These are phyloP conservation scores for Suncus etruscus DNA, from an alignment of 2,113 vertebrate species.

Conservation along the genomic window DNA sequence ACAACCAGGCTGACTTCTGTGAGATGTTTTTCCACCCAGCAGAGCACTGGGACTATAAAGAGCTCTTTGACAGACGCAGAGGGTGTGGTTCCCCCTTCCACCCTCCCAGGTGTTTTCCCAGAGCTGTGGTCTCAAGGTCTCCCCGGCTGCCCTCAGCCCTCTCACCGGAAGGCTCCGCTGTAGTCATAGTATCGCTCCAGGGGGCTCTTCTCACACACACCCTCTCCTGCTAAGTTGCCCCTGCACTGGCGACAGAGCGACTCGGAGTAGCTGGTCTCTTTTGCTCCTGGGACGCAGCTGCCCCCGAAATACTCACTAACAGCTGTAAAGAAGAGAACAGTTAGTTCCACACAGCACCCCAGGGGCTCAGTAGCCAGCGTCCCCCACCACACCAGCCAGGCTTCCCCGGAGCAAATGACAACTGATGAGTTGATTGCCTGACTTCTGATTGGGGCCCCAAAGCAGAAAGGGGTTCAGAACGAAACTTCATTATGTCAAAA, in stretches of 20 bases:
- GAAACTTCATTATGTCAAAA: not conserved
- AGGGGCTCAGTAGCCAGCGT: no score
- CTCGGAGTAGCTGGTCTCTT: constrained; percentile 74
- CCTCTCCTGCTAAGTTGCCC: constrained; percentile 85
- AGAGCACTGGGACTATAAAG: not conserved
- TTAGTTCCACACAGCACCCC: not conserved
- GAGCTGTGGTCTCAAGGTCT: no score
- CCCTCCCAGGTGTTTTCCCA: no score
- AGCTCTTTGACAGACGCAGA: no score
- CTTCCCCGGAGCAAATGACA: not conserved
- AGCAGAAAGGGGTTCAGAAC: not conserved
- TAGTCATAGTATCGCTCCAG: constrained; percentile 92
- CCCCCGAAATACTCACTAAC: constrained; percentile 92
- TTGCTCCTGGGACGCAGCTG: constrained; percentile 95
- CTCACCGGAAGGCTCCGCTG: constrained; percentile 95
- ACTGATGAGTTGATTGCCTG: no score
- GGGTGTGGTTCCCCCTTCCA: no score
- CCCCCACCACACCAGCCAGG: not conserved
- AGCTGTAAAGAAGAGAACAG: constrained; percentile 83
- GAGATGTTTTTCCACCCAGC: not conserved
- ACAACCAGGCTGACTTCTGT: not conserved
- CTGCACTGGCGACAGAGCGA: constrained; percentile 93
- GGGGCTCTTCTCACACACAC: constrained; percentile 87
- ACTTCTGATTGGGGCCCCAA: not conserved
- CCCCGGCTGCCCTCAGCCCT: not conserved